A percentile compares a stretch with the other conserved stretches of the same genome.
phyloP scores from a whole-genome alignment of 2,113 vertebrate species.

The Ammodytes marinus region DNA sequence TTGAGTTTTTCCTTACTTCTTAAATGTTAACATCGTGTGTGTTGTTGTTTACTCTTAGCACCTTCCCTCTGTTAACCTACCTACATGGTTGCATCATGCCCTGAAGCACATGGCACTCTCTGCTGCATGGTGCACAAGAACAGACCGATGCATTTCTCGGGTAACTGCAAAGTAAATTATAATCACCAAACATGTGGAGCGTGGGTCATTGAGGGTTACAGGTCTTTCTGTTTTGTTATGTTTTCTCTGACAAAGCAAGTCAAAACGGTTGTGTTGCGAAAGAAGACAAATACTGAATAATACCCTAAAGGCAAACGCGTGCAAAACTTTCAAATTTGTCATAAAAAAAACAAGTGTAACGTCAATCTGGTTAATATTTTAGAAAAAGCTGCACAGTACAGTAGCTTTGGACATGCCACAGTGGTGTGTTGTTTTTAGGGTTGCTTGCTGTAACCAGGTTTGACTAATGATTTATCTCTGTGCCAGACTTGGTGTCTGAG shows the following conservation, averaged over 20 bases:
- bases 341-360: background rate
- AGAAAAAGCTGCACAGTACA: background rate
- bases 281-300: background rate
- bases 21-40: background rate
- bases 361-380: background rate
- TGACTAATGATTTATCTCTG: constrained; percentile 45
- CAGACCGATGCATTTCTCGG: background rate
- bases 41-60: background rate
- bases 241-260: background rate
- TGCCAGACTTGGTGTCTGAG: no score
- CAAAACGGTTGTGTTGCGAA: background rate
- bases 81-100: background rate
- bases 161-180: background rate
- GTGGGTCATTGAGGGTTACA: background rate
- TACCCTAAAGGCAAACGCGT: background rate
- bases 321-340: background rate
- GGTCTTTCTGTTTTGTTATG: background rate
- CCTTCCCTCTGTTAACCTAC: background rate
- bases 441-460: background rate
- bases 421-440: background rate
- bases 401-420: background rate
- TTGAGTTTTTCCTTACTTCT: background rate
- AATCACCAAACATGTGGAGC: background rate
- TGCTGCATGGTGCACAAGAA: background rate
- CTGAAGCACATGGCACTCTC: background rate